Evolutionary conservation across 2,888 invertebrate genomes (phyloP).

Genomic region (Nephrocerus scutellatus): DNA sequence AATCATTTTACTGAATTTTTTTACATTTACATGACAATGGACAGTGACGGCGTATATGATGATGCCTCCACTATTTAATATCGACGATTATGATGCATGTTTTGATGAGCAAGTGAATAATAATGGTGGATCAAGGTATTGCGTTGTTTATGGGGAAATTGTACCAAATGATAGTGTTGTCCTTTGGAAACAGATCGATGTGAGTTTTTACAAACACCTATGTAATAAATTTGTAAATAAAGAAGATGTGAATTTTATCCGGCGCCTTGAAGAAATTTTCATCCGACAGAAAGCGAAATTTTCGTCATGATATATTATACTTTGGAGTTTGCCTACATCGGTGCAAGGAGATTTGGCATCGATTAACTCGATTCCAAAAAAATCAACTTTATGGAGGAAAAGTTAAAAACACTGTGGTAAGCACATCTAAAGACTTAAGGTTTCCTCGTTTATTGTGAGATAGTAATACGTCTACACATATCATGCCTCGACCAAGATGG

Average conservation of each 20-base stretch:
- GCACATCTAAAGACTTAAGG: background rate
- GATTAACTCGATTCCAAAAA: slow-evolving; percentile 19
- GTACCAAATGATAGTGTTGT: slow-evolving; percentile 28
- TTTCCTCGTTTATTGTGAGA: slow-evolving; percentile 3
- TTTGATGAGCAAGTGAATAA: slow-evolving; percentile 48
- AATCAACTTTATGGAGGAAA: slow-evolving; percentile 22
- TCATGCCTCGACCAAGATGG: slow-evolving; percentile 24
- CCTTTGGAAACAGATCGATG: slow-evolving; percentile 33
- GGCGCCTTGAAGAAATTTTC: slow-evolving; percentile 24
- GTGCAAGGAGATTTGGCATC: slow-evolving; percentile 24
- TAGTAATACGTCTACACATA: background rate
- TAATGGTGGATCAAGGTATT: slow-evolving; percentile 27
- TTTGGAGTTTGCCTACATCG: slow-evolving; percentile 36
- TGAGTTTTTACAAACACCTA: slow-evolving; percentile 7
- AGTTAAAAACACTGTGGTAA: slow-evolving; percentile 24
- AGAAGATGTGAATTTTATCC: too few species aligned
- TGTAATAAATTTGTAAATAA: background rate
- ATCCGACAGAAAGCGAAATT: slow-evolving; percentile 28
- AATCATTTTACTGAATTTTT: too few species aligned
- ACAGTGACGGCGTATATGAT: slow-evolving; percentile 32
- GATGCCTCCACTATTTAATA: slow-evolving; percentile 34
- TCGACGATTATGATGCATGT: slow-evolving; percentile 41
- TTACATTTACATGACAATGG: too few species aligned
- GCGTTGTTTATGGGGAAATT: slow-evolving; percentile 37
- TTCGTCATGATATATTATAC: slow-evolving; percentile 34